Percentiles rank a stretch among this genome's conserved stretches.
Conservation (phyloP, 2,113 vertebrate genomes). For the Rhinoptilus africanus region DNA sequence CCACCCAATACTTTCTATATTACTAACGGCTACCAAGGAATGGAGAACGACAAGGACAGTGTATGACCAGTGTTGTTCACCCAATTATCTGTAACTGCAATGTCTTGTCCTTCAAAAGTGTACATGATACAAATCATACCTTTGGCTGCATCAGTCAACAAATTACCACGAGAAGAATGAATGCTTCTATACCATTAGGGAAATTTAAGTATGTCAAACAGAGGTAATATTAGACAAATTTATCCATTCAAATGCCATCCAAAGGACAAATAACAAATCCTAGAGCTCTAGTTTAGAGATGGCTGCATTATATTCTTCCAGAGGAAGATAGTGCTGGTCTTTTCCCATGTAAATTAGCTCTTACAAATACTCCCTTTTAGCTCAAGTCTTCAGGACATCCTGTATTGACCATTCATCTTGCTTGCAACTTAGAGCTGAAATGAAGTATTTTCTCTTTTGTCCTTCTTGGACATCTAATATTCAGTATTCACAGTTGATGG, state of each 20-base stretch:
- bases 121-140: background rate
- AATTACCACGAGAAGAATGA: background rate
- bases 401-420: background rate
- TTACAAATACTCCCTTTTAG: background rate
- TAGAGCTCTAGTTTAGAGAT: background rate
- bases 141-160: background rate
- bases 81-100: background rate
- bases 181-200: background rate
- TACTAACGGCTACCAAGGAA: background rate
- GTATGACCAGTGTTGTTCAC: background rate
- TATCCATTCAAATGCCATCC: background rate
- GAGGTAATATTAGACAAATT: background rate
- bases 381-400: background rate
- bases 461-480: background rate
- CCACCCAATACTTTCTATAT: constrained; percentile 28
- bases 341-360: background rate
- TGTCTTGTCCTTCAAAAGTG: background rate
- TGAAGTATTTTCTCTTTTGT: background rate
- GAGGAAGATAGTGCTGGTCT: background rate
- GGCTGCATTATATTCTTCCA: background rate
- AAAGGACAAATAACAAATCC: background rate
- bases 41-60: background rate
- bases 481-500: background rate
- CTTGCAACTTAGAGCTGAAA: background rate
- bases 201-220: background rate